phyloP scores from a whole-genome alignment of 2,113 vertebrate genomes.

The Phylloscopus trochilus region DNA sequence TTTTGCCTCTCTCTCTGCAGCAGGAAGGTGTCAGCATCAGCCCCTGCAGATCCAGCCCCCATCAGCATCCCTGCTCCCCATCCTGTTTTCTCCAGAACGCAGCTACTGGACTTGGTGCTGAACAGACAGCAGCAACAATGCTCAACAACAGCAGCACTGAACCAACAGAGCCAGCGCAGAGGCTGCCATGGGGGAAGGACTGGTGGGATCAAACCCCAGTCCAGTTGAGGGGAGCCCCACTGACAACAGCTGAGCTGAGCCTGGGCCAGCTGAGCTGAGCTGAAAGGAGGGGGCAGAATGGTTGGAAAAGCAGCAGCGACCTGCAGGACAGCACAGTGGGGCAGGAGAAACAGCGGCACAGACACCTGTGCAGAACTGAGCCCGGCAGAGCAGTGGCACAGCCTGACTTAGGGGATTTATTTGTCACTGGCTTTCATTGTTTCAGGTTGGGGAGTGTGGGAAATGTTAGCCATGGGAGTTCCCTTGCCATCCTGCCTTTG shows the following conservation, averaged over 20 bases:
- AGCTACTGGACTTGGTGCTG: not conserved
- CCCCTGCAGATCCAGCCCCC: not conserved
- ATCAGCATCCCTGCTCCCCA: not conserved
- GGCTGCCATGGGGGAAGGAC: not conserved
- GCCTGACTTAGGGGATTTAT: not conserved
- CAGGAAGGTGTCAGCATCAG: not conserved
- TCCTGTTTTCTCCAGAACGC: rapidly evolving
- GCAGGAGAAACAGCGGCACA: rapidly evolving
- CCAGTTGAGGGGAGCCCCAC: not conserved
- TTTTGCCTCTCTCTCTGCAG: not conserved
- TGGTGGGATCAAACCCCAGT: not conserved
- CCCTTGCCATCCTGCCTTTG: not conserved
- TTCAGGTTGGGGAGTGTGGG: no score
- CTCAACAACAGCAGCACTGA: not conserved
- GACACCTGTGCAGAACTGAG: not conserved
- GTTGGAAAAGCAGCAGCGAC: rapidly evolving
- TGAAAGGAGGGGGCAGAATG: not conserved
- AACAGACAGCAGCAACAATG: not conserved
- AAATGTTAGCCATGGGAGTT: not conserved
- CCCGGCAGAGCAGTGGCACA: not conserved
- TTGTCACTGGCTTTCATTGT: not conserved
- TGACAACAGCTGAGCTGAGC: not conserved
- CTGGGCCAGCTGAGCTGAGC: not conserved
- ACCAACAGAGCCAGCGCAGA: not conserved
- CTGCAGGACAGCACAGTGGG: rapidly evolving